Evolutionary conservation across 2,888 invertebrate genomes (phyloP), one percentile per base, ranked within the genome.

Genomic region (Pyrocoelia pectoralis): DNA sequence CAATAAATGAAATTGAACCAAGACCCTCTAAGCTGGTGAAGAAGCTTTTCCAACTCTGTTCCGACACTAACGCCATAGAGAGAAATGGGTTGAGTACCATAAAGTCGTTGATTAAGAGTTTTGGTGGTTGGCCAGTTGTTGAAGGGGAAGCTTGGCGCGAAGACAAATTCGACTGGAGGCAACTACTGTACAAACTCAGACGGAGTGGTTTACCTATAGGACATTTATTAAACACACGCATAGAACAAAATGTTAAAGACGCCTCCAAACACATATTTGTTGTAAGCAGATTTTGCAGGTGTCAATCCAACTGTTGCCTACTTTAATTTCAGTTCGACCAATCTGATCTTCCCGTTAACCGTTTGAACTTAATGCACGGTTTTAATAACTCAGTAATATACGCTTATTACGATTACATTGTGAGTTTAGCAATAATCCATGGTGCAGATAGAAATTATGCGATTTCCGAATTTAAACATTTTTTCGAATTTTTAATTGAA

Each of bases 341-440:
- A 84, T 91, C 94, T 0, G 87, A 91, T 0, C 84, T 95, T 70
- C 94, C 94, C 0, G 81, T 96, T 56, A 89, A 93, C 73, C 86
- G 95, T 2, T 94, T 95, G 80, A 95, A 93, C 79, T 81, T 96
- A 58, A 87, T 90, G 62, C 93, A 94, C 71, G 95, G 95, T 0
- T 80, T 92, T 56, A 86, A 88, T 15, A 94, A 95, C 76, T 91
- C 93, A 74, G 84, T 94, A 61, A 94, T 97, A n/a, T 86, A 87
- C 56, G 94, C 92, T 0, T 95, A 94, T 79, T 92, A 89, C 74
- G 87, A 87, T 17, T 94, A 94, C 78, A 93, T 93, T 92, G 91
- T 95, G 1, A 93, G 94, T 74, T 88, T 96, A 68, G 92, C 96
- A 0, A 87, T 88, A 0, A 84, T 96, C 10, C 87, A 96, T 64